Evolutionary conservation across 2,888 invertebrate species (phyloP).

Genomic region (Brachypalpus laphriformis): DNA sequence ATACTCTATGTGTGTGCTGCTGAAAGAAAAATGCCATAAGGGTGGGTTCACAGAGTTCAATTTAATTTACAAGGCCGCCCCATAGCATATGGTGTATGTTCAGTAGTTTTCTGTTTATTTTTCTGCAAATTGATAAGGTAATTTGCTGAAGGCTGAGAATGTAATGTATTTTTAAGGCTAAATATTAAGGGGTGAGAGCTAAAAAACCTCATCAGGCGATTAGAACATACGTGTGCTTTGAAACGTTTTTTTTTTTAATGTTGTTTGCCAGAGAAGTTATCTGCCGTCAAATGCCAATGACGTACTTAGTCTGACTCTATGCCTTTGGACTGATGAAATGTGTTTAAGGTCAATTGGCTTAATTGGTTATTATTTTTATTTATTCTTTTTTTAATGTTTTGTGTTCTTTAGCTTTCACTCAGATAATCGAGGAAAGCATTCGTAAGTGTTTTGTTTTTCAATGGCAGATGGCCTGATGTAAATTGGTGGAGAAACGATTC

Average conservation of each 20-base stretch:
- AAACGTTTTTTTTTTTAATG: neutral
- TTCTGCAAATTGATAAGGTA: constrained; percentile 50
- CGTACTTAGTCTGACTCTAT: constrained; percentile 5
- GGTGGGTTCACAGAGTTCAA: constrained; percentile 58
- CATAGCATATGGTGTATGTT: constrained; percentile 4
- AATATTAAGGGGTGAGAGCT: constrained; percentile 4
- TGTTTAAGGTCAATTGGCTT: constrained; percentile 58
- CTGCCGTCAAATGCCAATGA: constrained; percentile 16
- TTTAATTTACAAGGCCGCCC: constrained; percentile 39
- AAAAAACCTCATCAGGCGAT: neutral
- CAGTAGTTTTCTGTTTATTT: constrained; percentile 9
- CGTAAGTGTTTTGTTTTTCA: constrained; percentile 34
- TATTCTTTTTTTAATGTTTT: neutral
- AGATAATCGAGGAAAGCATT: constrained; percentile 39
- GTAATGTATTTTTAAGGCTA: neutral
- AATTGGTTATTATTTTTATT: constrained; percentile 47
- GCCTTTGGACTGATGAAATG: constrained; percentile 26
- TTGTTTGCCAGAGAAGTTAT: constrained; percentile 7
- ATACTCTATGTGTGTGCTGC: neutral
- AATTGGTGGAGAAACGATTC: neutral
- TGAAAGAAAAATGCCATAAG: constrained; percentile 23
- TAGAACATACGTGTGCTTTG: constrained; percentile 11
- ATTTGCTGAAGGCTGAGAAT: constrained; percentile 6
- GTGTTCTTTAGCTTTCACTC: constrained; percentile 32
- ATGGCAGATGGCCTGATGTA: constrained; percentile 46